phyloP scores from a whole-genome alignment of 2,797 vertebrate genomes.

The Artibeus jamaicensis region DNA sequence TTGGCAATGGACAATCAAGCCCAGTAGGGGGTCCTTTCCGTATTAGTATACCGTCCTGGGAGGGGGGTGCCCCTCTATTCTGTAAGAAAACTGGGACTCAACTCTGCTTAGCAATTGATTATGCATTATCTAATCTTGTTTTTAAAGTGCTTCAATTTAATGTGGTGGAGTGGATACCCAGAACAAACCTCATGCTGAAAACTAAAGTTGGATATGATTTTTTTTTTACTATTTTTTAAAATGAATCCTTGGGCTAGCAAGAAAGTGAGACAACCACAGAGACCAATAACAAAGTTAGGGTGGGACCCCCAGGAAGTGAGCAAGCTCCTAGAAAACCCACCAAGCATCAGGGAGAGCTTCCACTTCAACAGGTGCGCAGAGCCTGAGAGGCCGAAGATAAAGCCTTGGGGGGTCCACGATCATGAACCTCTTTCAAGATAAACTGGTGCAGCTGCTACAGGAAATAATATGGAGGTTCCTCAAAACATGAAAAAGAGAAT shows the following conservation, averaged over 20 bases:
- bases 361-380: not conserved
- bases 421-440: not conserved
- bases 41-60: too few species aligned
- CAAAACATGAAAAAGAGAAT: not conserved
- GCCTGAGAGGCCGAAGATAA: not conserved
- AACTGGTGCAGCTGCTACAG: not conserved
- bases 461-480: not conserved
- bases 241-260: not conserved
- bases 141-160: slow-evolving; percentile 25
- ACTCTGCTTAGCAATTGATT: not conserved
- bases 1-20: too few species aligned
- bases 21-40: too few species aligned
- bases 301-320: not conserved
- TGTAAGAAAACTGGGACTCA: not conserved
- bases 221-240: not conserved
- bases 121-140: not conserved
- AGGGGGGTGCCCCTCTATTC: too few species aligned
- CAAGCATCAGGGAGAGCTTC: not conserved
- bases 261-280: not conserved
- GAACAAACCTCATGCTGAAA: slow-evolving; percentile 1
- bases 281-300: not conserved
- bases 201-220: not conserved
- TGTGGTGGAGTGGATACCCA: not conserved
- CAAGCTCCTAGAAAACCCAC: not conserved
- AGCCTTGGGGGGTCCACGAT: not conserved